A percentile compares a stretch with the other conserved stretches of the same genome.
Evolutionary conservation across 2,113 vertebrate species (phyloP).

Genomic region (Ursus arctos): DNA sequence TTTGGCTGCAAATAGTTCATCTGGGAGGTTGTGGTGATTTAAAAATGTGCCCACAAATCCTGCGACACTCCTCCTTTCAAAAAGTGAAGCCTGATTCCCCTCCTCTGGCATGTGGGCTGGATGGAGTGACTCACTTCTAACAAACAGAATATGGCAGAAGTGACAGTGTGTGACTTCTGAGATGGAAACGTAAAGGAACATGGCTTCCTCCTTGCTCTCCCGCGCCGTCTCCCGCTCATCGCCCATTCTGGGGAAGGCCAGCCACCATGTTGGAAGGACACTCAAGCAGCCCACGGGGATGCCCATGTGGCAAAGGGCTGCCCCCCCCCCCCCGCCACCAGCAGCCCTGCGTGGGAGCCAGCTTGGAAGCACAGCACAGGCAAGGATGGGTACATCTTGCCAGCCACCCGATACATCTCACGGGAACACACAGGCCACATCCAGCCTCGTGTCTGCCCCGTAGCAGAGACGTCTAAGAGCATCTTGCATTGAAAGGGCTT

Average conservation of each 20-base stretch:
- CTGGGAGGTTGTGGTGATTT: background rate
- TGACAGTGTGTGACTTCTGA: background rate
- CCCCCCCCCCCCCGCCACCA: background rate
- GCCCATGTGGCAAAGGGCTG: background rate
- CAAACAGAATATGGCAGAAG: background rate
- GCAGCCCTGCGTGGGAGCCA: background rate
- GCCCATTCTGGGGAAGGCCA: background rate
- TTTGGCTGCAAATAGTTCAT: background rate
- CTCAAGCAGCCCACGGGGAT: background rate
- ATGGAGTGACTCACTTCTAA: background rate
- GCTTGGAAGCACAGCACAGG: background rate
- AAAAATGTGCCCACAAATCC: background rate
- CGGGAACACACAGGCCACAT: background rate
- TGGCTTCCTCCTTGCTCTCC: background rate
- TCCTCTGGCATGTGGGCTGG: background rate
- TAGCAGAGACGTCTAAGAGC: background rate
- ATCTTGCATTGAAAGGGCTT: background rate
- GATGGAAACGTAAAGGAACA: background rate
- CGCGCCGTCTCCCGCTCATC: background rate
- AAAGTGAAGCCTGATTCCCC: background rate
- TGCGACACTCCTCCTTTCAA: background rate
- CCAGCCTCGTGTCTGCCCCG: background rate
- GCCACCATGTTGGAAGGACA: background rate
- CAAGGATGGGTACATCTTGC: fast-evolving
- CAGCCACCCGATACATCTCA: background rate